A percentile compares a stretch with the other conserved stretches of the same genome.
These are phyloP conservation scores for Elgaria multicarinata DNA, from an alignment of 2,113 vertebrate species.

Conservation along the genomic window DNA sequence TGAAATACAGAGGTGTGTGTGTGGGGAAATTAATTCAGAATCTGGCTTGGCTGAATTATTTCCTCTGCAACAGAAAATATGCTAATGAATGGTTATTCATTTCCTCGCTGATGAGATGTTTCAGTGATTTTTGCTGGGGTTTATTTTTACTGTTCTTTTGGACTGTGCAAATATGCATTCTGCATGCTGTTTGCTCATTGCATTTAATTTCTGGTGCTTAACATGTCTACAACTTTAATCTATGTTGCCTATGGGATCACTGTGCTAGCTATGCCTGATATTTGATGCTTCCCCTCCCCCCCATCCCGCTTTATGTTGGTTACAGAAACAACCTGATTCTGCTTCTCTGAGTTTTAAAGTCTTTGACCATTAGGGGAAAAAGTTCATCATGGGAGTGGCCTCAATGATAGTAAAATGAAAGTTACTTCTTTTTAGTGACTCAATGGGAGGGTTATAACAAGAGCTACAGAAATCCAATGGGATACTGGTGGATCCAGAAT, in stretches of 20 bases:
- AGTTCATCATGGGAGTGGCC: background rate
- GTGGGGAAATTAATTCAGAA: background rate
- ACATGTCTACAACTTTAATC: background rate
- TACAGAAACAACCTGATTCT: background rate
- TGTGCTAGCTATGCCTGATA: background rate
- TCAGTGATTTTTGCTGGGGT: background rate
- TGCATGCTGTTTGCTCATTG: background rate
- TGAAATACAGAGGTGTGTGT: background rate
- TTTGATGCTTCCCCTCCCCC: background rate
- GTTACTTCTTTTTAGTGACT: background rate
- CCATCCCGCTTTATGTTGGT: background rate
- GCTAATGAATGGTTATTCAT: background rate
- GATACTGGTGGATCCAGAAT: background rate
- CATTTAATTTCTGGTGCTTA: slow-evolving; percentile 7
- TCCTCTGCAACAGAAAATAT: background rate
- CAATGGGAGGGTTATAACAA: background rate
- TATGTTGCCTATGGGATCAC: background rate
- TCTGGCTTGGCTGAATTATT: background rate
- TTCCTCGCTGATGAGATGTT: background rate
- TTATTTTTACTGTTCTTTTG: background rate
- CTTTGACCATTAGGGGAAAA: background rate
- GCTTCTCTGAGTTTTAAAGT: background rate
- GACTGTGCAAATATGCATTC: background rate
- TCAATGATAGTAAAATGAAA: background rate
- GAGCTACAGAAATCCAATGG: background rate